Conservation (phyloP, 2,797 vertebrate species). For the Acanthopagrus latus region DNA sequence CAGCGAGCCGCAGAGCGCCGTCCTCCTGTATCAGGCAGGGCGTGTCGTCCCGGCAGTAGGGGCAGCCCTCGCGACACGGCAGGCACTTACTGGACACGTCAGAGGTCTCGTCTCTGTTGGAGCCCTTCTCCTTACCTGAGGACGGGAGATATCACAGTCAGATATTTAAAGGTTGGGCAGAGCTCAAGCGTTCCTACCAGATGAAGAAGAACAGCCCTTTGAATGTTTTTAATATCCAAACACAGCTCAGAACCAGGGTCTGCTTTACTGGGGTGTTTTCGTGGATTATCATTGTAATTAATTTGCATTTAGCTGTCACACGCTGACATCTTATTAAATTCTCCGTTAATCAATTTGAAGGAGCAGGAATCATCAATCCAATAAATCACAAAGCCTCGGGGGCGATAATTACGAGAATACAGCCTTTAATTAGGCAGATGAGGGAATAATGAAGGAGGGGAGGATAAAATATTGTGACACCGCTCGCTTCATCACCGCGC, state of each 20-base stretch:
- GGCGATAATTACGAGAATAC: constrained; percentile 63
- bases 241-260: constrained; percentile 15
- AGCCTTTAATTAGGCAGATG: constrained; percentile 67
- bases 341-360: constrained; percentile 58
- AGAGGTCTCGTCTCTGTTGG: constrained; percentile 72
- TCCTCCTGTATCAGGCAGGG: constrained; percentile 94
- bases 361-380: constrained; percentile 54
- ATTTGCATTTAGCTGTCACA: constrained; percentile 43
- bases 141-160: constrained; percentile 20
- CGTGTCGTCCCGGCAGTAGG: constrained; percentile 91
- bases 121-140: constrained; percentile 85
- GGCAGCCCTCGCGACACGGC: constrained; percentile 93
- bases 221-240: constrained; percentile 1
- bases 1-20: constrained; percentile 89
- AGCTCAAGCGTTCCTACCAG: background rate
- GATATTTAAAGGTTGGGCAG: background rate
- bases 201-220: constrained; percentile 15
- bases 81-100: constrained; percentile 91
- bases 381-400: constrained; percentile 60
- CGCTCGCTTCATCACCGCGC: constrained; percentile 30
- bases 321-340: constrained; percentile 50
- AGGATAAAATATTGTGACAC: constrained; percentile 45
- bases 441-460: constrained; percentile 54
- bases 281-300: constrained; percentile 53
- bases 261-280: constrained; percentile 49